Conservation (phyloP, 1,140 invertebrate genomes). For the Drosophila orosa region DNA sequence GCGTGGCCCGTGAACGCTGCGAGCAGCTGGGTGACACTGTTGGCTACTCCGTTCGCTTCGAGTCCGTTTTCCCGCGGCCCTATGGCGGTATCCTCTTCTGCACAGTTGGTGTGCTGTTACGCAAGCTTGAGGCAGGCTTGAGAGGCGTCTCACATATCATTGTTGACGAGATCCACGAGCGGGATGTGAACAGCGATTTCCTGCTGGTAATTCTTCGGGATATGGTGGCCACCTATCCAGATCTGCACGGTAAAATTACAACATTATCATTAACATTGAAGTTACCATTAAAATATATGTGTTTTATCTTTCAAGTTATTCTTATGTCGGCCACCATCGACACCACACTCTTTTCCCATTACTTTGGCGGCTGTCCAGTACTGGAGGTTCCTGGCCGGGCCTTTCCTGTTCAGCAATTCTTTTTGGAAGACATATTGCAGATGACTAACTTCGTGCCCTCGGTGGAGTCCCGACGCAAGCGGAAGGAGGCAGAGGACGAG, state of each 20-base stretch:
- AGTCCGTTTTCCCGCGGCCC: conserved; percentile 93
- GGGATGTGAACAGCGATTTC: conserved; percentile 98
- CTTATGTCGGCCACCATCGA: conserved; percentile 99
- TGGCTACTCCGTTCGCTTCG: conserved; percentile 97
- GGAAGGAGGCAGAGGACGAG: conserved; percentile 89
- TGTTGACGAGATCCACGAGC: conserved; percentile 98
- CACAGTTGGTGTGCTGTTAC: conserved; percentile 95
- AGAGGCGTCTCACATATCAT: conserved; percentile 95
- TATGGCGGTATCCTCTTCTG: conserved; percentile 98
- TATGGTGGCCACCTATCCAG: conserved; percentile 95
- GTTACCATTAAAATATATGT: neutral
- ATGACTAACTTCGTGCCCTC: conserved; percentile 92
- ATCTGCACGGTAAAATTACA: conserved; percentile 87
- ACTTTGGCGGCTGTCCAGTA: conserved; percentile 94
- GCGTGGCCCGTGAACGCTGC: conserved; percentile 93
- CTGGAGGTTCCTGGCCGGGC: conserved; percentile 91
- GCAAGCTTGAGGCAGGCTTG: conserved; percentile 94
- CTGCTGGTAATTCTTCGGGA: conserved; percentile 96
- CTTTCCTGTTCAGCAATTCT: conserved; percentile 94
- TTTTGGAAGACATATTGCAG: conserved; percentile 95
- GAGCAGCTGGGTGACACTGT: conserved; percentile 92
- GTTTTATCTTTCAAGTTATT: conserved; percentile 86
- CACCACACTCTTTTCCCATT: conserved; percentile 94
- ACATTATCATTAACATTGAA: neutral
- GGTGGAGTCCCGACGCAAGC: conserved; percentile 88